These are phyloP conservation scores for Psephotus haematonotus DNA, from an alignment of 2,113 vertebrate species.

Conservation along the genomic window DNA sequence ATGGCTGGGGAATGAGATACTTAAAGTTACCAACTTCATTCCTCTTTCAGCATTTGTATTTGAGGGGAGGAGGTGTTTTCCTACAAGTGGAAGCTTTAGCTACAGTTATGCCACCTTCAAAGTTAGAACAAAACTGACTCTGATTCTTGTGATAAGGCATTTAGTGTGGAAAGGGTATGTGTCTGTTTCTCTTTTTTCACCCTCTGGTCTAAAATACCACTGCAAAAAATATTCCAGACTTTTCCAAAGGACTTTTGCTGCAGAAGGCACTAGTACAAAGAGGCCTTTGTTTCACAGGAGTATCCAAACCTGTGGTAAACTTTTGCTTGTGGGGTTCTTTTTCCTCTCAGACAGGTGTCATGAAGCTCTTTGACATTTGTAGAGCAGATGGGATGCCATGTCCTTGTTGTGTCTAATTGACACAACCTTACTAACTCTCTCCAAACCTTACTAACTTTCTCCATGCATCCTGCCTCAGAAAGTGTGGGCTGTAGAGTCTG, in stretches of 20 bases:
- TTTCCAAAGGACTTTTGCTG: constrained; percentile 22
- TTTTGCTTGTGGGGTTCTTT: background rate
- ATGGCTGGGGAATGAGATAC: background rate
- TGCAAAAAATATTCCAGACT: constrained; percentile 34
- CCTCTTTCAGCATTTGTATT: background rate
- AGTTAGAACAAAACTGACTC: background rate
- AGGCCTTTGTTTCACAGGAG: constrained; percentile 62
- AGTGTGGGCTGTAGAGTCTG: background rate
- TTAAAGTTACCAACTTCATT: background rate
- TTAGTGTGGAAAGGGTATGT: background rate
- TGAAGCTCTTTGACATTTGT: constrained; percentile 67
- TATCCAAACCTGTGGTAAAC: constrained; percentile 59
- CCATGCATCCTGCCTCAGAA: background rate
- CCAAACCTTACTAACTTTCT: background rate
- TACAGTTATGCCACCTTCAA: background rate
- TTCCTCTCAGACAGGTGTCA: constrained; percentile 63
- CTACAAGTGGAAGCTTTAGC: background rate
- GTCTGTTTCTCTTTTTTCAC: background rate
- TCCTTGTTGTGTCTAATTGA: constrained; percentile 52
- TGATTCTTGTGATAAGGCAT: background rate
- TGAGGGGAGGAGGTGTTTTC: background rate
- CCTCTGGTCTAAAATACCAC: constrained; percentile 12
- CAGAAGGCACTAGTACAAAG: constrained; percentile 25
- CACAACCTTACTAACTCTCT: constrained; percentile 4
- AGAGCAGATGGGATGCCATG: constrained; percentile 73